A percentile compares a stretch with the other conserved stretches of the same genome.
phyloP scores from a whole-genome alignment of 2,797 vertebrate genomes.

The Knipowitschia caucasica region DNA sequence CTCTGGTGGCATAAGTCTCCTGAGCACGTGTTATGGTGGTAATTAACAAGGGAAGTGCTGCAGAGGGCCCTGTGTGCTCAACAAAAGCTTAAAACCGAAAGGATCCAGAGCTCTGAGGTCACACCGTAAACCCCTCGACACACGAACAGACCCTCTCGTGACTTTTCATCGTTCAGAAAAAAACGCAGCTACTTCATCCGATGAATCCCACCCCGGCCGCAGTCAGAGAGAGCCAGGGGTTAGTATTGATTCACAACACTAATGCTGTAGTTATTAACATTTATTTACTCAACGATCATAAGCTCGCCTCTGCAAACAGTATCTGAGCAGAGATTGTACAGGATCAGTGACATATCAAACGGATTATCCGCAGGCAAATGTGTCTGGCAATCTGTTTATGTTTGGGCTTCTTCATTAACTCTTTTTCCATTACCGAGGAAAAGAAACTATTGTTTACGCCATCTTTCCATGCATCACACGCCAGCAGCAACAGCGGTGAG shows the following conservation, averaged over 20 bases:
- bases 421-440: slow-evolving; percentile 19
- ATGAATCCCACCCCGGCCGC: too few relatives aligned
- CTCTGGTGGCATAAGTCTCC: too few relatives aligned
- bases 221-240: too few relatives aligned
- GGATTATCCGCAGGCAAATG: slow-evolving; percentile 47
- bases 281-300: not conserved
- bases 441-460: slow-evolving; percentile 62
- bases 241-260: not conserved
- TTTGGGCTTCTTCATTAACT: slow-evolving; percentile 14
- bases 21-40: too few relatives aligned
- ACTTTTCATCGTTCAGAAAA: too few relatives aligned
- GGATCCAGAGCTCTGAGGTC: too few relatives aligned
- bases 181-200: too few relatives aligned
- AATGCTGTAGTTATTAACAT: not conserved
- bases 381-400: slow-evolving; percentile 52
- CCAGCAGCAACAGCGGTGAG: slow-evolving; percentile 43
- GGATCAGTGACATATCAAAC: slow-evolving; percentile 26
- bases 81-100: too few relatives aligned
- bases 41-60: too few relatives aligned
- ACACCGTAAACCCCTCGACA: too few relatives aligned
- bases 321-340: slow-evolving; percentile 1
- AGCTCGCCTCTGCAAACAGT: not conserved
- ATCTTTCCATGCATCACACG: slow-evolving; percentile 40
- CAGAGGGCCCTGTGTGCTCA: too few relatives aligned
- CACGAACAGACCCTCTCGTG: too few relatives aligned